These are phyloP conservation scores for Butastur rufipennis DNA, from an alignment of 2,113 vertebrate genomes.

Conservation along the genomic window DNA sequence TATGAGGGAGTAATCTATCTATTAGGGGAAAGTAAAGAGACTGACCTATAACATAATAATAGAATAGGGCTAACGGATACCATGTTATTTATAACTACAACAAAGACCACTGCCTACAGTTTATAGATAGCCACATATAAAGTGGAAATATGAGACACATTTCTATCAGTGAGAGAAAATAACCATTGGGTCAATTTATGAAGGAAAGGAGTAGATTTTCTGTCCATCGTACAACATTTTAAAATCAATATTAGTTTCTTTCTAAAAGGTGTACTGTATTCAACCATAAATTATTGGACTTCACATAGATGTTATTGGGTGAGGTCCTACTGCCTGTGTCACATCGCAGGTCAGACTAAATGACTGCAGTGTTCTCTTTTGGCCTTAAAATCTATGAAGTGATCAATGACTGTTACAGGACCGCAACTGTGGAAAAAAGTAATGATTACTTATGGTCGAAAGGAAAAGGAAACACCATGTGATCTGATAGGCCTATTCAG, in stretches of 20 bases:
- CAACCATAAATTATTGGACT: background rate
- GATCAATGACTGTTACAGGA: constrained; percentile 15
- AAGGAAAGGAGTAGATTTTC: background rate
- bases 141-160: background rate
- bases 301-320: background rate
- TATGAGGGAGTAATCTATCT: background rate
- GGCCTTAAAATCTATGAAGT: background rate
- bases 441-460: background rate
- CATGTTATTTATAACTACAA: background rate
- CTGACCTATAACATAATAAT: background rate
- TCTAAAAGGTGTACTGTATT: background rate
- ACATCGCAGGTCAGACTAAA: background rate
- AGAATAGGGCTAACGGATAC: background rate
- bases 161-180: background rate
- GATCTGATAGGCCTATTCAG: background rate
- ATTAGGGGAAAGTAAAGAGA: background rate
- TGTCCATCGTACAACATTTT: background rate
- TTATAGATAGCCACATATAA: background rate
- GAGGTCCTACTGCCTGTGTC: background rate
- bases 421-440: background rate
- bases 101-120: background rate
- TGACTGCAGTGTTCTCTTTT: background rate
- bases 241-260: constrained; percentile 6
- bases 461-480: background rate
- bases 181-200: background rate